Evolutionary conservation across 2,888 invertebrate genomes (phyloP), one percentile per base, ranked within the genome.

Genomic region (Synergus laeviventris): DNA sequence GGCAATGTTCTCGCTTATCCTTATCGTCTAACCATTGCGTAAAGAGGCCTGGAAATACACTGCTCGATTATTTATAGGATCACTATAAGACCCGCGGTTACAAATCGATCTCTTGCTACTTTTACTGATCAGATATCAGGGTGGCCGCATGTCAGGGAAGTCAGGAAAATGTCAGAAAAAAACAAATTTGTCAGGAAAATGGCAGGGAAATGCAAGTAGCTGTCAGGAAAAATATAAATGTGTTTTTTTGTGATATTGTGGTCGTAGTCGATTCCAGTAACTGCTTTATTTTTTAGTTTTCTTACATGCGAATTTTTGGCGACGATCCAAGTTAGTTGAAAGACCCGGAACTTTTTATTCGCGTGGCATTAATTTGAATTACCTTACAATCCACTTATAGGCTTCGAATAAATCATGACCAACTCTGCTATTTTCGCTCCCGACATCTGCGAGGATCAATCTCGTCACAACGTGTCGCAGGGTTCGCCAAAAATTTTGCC

Each of bases 11-110:
- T 24, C 81, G 81, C 81, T 84, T 86, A 86, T 85, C 86, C 79
- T 85, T 86, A 86, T 85, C 84, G 81, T 76, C 78, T 78, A 77
- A 75, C 76, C 75, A 81, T 86, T 86, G 86, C 85, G 84, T 82
- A 85, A 86, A 86, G 83, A 79, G 80, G 79, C 79, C 84, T 85
- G 84, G 83, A 86, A 86, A 86, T 84, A 83, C 83, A 85, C 83
- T 81, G 78, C 76, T 73, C 79, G 83, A 84, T 86, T 86, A 85
- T 85, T 86, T 84, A 84, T 86, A 82, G 84, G 80, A 73, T 78
- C 75, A 77, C 77, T 82, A 5, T 82, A 74, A 64, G 74, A 75
- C 39, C 39, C 74, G 76, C 42, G 70, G 64, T 76, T 74, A 76
- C 66, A 59, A 75, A 79, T 74, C 74, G 74, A 74, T 81, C 70